Conservation (phyloP, 2,797 vertebrate genomes). For the Corythornis leucogaster region DNA sequence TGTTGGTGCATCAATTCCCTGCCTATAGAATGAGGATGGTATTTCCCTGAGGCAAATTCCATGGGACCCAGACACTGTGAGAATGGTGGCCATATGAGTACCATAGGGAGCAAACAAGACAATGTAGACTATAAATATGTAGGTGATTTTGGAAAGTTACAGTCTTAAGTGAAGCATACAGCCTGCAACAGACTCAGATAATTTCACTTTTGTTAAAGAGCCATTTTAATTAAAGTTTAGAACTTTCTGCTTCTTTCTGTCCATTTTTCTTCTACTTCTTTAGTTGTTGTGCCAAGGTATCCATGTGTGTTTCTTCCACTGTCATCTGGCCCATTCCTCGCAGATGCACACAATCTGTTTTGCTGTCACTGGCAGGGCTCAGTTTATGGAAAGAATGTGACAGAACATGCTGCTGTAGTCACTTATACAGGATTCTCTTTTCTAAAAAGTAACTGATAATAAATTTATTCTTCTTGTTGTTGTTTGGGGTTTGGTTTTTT, state of each 20-base stretch:
- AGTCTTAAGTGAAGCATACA: conserved; percentile 41
- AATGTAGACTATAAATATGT: neutral
- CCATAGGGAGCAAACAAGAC: neutral
- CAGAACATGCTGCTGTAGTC: conserved; percentile 84
- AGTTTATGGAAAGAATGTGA: conserved; percentile 85
- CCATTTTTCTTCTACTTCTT: conserved; percentile 78
- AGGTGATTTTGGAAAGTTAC: conserved; percentile 1
- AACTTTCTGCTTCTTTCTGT: conserved; percentile 80
- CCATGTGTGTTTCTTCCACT: conserved; percentile 90
- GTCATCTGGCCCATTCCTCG: conserved; percentile 95
- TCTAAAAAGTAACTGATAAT: conserved; percentile 73
- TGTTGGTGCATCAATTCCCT: neutral
- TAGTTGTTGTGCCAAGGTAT: conserved; percentile 89
- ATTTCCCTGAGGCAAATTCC: neutral
- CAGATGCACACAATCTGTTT: conserved; percentile 89
- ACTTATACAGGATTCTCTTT: conserved; percentile 76
- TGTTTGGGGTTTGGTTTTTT: neutral
- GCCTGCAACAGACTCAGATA: conserved; percentile 68
- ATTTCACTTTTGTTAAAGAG: conserved; percentile 73
- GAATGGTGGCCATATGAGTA: neutral
- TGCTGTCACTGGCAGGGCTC: conserved; percentile 85
- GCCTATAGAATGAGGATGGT: neutral
- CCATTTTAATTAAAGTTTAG: conserved; percentile 80
- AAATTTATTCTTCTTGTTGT: conserved; percentile 34
- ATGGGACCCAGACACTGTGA: neutral